Evolutionary conservation across 2,888 invertebrate genomes (phyloP).

Genomic region (Hypselothyrea guttata): DNA sequence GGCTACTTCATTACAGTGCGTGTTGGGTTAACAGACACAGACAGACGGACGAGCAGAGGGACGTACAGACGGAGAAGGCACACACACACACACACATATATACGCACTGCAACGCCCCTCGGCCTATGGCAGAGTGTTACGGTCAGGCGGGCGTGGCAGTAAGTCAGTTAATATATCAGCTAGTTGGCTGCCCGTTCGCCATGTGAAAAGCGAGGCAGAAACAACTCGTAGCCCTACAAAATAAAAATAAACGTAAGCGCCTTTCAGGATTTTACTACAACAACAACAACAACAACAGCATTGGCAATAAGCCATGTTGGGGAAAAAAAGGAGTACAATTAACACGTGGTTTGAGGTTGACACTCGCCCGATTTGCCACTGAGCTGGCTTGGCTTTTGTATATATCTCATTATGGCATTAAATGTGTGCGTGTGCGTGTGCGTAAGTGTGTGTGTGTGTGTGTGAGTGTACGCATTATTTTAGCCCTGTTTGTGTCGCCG

Average conservation of each 20-base stretch:
- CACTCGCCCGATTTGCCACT: conserved; percentile 67
- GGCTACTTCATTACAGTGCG: conserved; percentile 76
- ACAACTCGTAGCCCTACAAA: conserved; percentile 59
- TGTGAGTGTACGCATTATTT: conserved; percentile 49
- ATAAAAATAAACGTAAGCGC: conserved; percentile 67
- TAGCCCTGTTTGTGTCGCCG: conserved; percentile 67
- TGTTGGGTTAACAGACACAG: conserved; percentile 58
- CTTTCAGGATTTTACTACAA: conserved; percentile 74
- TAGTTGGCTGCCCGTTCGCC: conserved; percentile 60
- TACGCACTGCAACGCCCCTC: conserved; percentile 15
- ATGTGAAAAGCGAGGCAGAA: conserved; percentile 41
- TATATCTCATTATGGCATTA: conserved; percentile 71
- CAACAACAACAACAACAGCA: conserved; percentile 32
- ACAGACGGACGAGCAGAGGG: conserved; percentile 27
- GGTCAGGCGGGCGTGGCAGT: conserved; percentile 52
- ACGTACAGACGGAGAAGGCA: conserved; percentile 33
- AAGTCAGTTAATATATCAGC: conserved; percentile 75
- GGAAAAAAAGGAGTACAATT: conserved; percentile 66
- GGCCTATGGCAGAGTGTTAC: conserved; percentile 7
- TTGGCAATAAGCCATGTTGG: conserved; percentile 41
- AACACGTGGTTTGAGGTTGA: conserved; percentile 74
- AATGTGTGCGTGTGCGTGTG: conserved; percentile 41
- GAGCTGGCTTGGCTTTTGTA: conserved; percentile 58
- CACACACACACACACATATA: conserved; percentile 24
- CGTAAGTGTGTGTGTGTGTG: conserved; percentile 21